A percentile compares a stretch with the other conserved stretches of the same genome.
phyloP scores from a whole-genome alignment of 2,797 vertebrate genomes.

The Paratrypauchen microcephalus region DNA sequence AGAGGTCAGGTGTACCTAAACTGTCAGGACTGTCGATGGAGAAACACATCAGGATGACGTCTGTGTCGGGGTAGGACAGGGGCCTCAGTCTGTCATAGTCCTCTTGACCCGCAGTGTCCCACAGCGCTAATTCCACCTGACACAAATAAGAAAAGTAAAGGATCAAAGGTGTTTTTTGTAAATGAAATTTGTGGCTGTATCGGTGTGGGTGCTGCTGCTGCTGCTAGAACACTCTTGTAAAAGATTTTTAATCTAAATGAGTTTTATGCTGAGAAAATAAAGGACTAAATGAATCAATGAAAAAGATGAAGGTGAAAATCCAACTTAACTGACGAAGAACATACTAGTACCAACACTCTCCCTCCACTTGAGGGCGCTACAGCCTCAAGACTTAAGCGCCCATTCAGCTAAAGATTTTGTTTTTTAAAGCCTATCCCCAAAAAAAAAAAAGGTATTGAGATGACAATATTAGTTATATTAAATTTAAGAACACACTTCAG shows the following conservation, averaged over 20 bases:
- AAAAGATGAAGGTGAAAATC: not conserved
- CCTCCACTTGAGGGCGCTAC: not conserved
- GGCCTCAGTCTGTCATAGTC: conserved; percentile 95
- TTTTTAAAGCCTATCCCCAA: no score
- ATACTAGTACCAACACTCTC: not conserved
- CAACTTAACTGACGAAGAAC: not conserved
- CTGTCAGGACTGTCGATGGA: conserved; percentile 97
- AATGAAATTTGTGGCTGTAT: no score
- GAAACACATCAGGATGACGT: conserved; percentile 98
- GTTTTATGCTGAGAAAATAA: no score
- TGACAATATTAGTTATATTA: no score
- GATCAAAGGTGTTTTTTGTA: not conserved
- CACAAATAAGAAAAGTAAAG: not conserved
- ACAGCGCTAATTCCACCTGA: conserved; percentile 96
- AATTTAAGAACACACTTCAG: no score
- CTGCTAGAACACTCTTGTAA: no score
- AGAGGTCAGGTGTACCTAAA: conserved; percentile 81
- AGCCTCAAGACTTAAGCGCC: not conserved
- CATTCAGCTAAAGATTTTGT: no score
- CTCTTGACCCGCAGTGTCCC: conserved; percentile 97
- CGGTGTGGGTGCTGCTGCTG: no score
- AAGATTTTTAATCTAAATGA: no score
- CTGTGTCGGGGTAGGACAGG: conserved; percentile 95
- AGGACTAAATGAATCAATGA: no score
- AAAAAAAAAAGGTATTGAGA: no score